Evolutionary conservation across 2,888 invertebrate genomes (phyloP), one percentile per base, ranked within the genome.

Genomic region (Blera fallax): DNA sequence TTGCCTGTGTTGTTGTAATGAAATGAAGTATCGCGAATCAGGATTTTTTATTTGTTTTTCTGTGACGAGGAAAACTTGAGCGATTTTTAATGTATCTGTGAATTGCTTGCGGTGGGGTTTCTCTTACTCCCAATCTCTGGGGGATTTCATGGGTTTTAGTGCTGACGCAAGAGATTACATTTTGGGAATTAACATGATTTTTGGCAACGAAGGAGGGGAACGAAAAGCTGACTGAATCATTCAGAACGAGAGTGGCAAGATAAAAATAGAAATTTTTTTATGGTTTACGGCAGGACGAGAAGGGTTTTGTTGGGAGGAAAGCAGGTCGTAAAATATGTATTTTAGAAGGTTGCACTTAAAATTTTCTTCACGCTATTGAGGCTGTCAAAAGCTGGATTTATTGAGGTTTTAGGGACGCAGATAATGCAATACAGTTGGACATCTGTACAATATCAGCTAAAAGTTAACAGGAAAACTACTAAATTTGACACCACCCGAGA

Each of bases 71-170:
- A 78, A 37, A 32, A 34, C 48, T 60, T 70, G 45, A 78, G 54
- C 69, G 78, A 34, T 62, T 70, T 78, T 78, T 78, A 78, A 78
- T 78, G 78, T 62, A 16, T 16, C 34, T 45, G 78, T 32, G 60
- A 78, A 78, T 78, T 60, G 64, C 45, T 24, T 29, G 24, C 32
- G 40, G 24, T 24, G 11, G 34, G 45, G 16, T 16, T n/a, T n/a
- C n/a, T n/a, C n/a, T n/a, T n/a, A n/a, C n/a, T n/a, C n/a, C n/a
- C n/a, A 16, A 5, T 18, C 29, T 24, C 40, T 6, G 21, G 21
- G 21, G 62, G 56, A 48, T 27, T 69, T 54, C 16, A 43, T 11
- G 24, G 56, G 34, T 11, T 74, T 64, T 48, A 45, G 18, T 32
- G 60, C 43, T 48, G 40, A 60, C 67, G 37, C 27, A 21, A 18